Percentiles rank a stretch among this genome's conserved stretches.
Evolutionary conservation across 2,888 invertebrate genomes (phyloP).

Genomic region (Miltochrista miniata): DNA sequence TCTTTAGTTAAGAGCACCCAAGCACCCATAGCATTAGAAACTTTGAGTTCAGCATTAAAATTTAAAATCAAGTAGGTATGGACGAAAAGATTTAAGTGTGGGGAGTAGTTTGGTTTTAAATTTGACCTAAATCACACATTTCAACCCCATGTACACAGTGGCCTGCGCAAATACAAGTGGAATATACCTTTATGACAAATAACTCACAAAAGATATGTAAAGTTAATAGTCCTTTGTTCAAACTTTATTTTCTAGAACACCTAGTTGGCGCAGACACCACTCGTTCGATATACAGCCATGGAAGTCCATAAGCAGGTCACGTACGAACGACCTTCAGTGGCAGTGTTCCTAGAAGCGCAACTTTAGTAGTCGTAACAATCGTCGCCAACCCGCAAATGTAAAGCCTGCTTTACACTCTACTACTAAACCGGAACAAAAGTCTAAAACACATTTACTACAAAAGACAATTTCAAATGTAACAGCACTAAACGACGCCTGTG

Average conservation of each 20-base stretch:
- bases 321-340: constrained; percentile 51
- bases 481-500: neutral
- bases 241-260: constrained; percentile 42
- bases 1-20: too few species aligned
- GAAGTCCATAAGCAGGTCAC: constrained; percentile 56
- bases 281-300: constrained; percentile 49
- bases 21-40: too few species aligned
- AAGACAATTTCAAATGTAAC: constrained; percentile 5
- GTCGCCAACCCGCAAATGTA: constrained; percentile 19
- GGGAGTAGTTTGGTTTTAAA: too few species aligned
- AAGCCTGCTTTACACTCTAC: constrained; percentile 24
- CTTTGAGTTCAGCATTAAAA: too few species aligned
- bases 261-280: constrained; percentile 29
- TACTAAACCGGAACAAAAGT: constrained; percentile 8
- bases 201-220: too few species aligned
- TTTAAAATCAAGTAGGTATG: too few species aligned
- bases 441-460: neutral
- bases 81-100: too few species aligned
- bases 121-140: too few species aligned
- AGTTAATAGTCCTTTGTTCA: constrained; percentile 38
- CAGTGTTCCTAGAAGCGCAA: constrained; percentile 36
- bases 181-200: too few species aligned
- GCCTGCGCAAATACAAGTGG: too few species aligned
- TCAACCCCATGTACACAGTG: too few species aligned
- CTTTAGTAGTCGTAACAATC: constrained; percentile 35